Base-by-base conservation (phyloP, 1,140 invertebrate species). In the Theocolax elegans region DNA sequence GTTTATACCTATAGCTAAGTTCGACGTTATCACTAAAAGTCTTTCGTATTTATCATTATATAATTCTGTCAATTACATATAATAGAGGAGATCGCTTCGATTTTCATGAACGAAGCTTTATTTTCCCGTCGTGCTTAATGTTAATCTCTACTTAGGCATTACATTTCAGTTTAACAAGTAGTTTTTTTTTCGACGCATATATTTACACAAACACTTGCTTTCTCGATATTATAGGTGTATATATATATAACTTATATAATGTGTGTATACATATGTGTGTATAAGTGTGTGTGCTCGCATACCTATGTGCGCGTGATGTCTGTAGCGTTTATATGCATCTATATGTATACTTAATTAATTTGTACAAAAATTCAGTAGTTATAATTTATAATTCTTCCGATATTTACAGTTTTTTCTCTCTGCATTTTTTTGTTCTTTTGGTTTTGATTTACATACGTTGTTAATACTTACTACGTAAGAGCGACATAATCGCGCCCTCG, bases 21-120 rank as follows among this genome's bases (percentile, higher is more conserved):
- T 69, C 63, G 59, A 69, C 27, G 63, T 53, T 69, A 69, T 69
- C 67, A 69, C 67, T 59, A 56, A 69, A 56, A 69, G 67, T 69
- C 67, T 69, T 69, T 63, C 49, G 49, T 69, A 63, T 63, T 54
- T 67, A 56, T 40, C 23, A 21, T 49, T 21, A 21, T 19, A 49
- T 44, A 9, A n/a, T 44, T 15, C 15, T 44, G 29, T 35, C 29
- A 17, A 23, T 31, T 62, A 48, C 35, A 49, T 62, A 56, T 35
- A 6, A 35, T 23, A 46, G 51, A 60, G 44, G 29, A 60, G 21
- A 49, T 58, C 23, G 19, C 54, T 40, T 59, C 19, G 40, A 35
- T 48, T 48, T 29, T 8, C n/a, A n/a, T n/a, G n/a, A 19, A 48
- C 8, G 13, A 49, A 59, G 44, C 15, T 38, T 53, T 29, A 9